A percentile compares a stretch with the other conserved stretches of the same genome.
Evolutionary conservation across 2,888 invertebrate species (phyloP).

Genomic region (Nycteola revayana): DNA sequence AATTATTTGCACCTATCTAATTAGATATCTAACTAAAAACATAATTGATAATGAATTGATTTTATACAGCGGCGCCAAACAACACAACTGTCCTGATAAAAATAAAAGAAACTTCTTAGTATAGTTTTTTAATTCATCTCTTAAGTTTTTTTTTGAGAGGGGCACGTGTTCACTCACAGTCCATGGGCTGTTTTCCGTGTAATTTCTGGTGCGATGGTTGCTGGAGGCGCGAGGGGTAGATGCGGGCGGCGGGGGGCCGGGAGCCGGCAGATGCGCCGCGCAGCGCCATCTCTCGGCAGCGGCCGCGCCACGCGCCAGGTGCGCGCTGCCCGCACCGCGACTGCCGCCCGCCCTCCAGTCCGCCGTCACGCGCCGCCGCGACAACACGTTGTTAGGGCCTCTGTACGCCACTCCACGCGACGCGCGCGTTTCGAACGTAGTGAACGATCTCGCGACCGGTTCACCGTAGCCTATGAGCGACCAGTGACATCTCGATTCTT

Average conservation of each 20-base stretch:
- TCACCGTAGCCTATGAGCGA: conserved; percentile 71
- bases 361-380: conserved; percentile 75
- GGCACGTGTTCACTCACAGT: conserved; percentile 73
- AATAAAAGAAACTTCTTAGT: conserved; percentile 51
- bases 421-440: conserved; percentile 79
- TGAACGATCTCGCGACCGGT: conserved; percentile 75
- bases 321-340: conserved; percentile 71
- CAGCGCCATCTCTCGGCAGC: conserved; percentile 76
- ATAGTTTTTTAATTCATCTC: conserved; percentile 53
- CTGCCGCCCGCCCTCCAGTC: conserved; percentile 78
- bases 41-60: no score
- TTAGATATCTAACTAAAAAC: no score
- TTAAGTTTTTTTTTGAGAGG: conserved; percentile 63
- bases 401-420: conserved; percentile 62
- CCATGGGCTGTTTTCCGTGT: conserved; percentile 73
- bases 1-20: no score
- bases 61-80: no score
- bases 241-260: conserved; percentile 42
- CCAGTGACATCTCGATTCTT: conserved; percentile 73
- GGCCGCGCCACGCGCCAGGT: conserved; percentile 57
- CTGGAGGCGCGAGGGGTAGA: conserved; percentile 35
- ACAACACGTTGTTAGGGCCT: conserved; percentile 61
- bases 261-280: conserved; percentile 74
- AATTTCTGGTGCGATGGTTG: conserved; percentile 69
- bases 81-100: not conserved